Evolutionary conservation across 2,113 vertebrate species (phyloP), one percentile per base, ranked within the genome.

Genomic region (Atractosteus spatula): DNA sequence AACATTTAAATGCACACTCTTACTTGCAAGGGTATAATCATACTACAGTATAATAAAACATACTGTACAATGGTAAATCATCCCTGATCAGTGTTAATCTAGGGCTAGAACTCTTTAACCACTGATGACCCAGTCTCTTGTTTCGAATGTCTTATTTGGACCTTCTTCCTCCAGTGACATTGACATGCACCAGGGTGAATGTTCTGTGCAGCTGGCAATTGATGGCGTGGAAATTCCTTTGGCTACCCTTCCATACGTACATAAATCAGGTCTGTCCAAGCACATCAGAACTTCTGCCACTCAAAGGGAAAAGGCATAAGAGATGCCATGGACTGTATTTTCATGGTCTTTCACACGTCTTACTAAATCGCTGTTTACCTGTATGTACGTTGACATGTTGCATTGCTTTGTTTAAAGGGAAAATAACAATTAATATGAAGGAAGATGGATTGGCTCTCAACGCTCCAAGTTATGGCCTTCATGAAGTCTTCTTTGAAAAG

Each of bases 381-480:
- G 43, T 41, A 55, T 64, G 16, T 29, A 7, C 13, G 7, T 7
- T 13, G 11, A 10, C 61, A 73, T 51, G 1, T 3, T 16, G 17
- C 68, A 1, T 59, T 71, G 47, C 47, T 2, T 47, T 71, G 3
- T 61, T 78, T 73, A 54, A 63, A 88, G 87, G 16, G 62, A 62
- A 78, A 41, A 83, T 89, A 70, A 77, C 80, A 54, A 84, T 89
- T 68, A 80, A 7, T 69, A 43, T 59, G 55, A 77, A 0, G 7
- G 73, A 8, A 10, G 41, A 82, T 3, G 85, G 86, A 29, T 54
- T 90, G 0, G 43, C 76, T 77, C 76, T 90, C 66, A 0, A 29
- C 65, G 89, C 86, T 76, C 76, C 77, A 7, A 72, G 12, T 13
- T 72, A 75, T 12, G 89, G 89, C 67, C 83, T 90, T 71, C 86